Evolutionary conservation across 2,797 vertebrate species (phyloP), one percentile per base, ranked within the genome.

Genomic region (Xyrichtys novacula): DNA sequence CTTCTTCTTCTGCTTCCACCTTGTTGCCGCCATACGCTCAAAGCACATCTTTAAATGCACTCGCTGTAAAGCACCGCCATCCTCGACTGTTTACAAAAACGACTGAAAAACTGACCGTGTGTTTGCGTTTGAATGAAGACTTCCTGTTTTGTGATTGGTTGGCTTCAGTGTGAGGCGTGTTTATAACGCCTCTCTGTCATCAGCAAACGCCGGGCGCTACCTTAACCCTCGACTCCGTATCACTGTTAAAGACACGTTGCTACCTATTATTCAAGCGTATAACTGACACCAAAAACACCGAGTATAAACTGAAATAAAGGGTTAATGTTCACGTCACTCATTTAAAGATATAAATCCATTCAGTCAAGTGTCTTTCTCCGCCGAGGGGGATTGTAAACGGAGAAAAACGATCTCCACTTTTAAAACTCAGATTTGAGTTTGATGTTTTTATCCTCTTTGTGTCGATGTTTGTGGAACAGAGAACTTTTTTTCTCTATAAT

Each of bases 31-130:
- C 71, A 52, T 54, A 44, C 22, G 50, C 28, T 55, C 58, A 56
- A 85, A 74, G 78, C 79, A 85, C 81, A 81, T 46, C 17, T 11
- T 73, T 20, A 50, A 64, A 46, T 66, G 73, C 74, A 80, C 71
- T 80, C 55, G 44, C 66, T 71, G 32, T 43, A 50, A 56, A 74
- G 77, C 70, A 64, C 78, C 70, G 39, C 66, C 49, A 42, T 7
- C 39, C 17, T 26, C 26, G 65, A 76, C 73, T 50, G 77, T 87
- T 85, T 88, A 85, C 81, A 73, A 64, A 61, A 28, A 71, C 74
- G 43, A 47, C 23, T 39, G 42, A 28, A 49, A 49, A 71, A 44
- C 31, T 12, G n/a, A n/a, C n/a, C 43, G 22, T 26, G n/a, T 63
- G 2, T 69, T 26, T 55, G 15, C 38, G 67, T 74, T 46, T 65